Conservation (phyloP, 2,888 invertebrate species). For the Acanthoscelides obtectus region DNA sequence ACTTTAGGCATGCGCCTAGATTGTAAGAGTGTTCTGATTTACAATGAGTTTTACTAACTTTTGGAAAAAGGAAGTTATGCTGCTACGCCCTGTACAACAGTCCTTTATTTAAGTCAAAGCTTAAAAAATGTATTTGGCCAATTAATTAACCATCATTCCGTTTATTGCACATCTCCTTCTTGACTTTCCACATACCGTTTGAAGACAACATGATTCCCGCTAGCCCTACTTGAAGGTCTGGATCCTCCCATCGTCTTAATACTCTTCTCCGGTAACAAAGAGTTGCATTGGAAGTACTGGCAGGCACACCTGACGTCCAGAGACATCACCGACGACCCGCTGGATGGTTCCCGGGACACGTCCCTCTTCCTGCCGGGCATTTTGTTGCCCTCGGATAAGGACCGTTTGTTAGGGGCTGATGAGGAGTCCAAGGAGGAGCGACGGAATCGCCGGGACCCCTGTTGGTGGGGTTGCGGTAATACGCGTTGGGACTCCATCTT, state of each 20-base stretch:
- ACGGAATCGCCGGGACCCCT: slow-evolving; percentile 12
- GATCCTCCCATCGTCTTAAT: slow-evolving; percentile 57
- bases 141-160: no score
- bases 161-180: no score
- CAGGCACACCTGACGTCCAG: slow-evolving; percentile 82
- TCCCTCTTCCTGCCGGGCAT: slow-evolving; percentile 56
- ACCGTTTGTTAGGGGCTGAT: slow-evolving; percentile 46
- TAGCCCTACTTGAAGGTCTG: slow-evolving; percentile 20
- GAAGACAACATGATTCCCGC: background rate
- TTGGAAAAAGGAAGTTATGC: no score
- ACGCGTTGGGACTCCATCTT: slow-evolving; percentile 24
- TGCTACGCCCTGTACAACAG: no score
- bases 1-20: no score
- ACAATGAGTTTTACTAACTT: no score
- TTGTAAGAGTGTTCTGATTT: no score
- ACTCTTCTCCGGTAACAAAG: slow-evolving; percentile 56
- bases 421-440: slow-evolving; percentile 18
- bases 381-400: slow-evolving; percentile 65
- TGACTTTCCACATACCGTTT: background rate
- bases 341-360: slow-evolving; percentile 67
- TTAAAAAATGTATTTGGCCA: no score
- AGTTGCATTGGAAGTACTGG: slow-evolving; percentile 79
- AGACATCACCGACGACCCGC: slow-evolving; percentile 58
- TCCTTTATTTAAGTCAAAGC: no score
- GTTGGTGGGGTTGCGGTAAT: background rate